Evolutionary conservation across 2,113 vertebrate species (phyloP), one percentile per base, ranked within the genome.

Genomic region (Leucopternis melanops): DNA sequence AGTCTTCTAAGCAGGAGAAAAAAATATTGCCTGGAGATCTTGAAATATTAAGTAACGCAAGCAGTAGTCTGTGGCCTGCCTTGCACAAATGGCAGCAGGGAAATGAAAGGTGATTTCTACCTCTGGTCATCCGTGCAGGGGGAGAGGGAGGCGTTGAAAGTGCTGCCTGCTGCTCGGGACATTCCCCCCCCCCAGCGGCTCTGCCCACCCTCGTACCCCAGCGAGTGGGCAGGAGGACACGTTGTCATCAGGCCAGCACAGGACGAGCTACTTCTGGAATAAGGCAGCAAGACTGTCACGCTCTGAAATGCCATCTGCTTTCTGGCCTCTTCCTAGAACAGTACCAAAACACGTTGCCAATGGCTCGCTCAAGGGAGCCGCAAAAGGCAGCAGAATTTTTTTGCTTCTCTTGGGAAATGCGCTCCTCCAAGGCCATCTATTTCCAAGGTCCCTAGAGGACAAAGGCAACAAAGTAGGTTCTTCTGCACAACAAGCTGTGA

Each of bases 201-300:
- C 70, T 93, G 69, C 44, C 70, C 20, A 11, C n/a, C 11, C 42
- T 86, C 49, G 16, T 47, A 23, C 9, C 15, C 16, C 21, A 13
- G 8, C 0, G 0, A 70, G 78, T n/a, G 6, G 0, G 38, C 58
- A 57, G 36, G 29, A 58, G 40, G 58, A 86, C 0, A 0, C 0
- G 0, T 29, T 92, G 71, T 59, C 38, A 49, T 42, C 45, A 25
- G 63, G 61, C 74, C 79, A 92, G 62, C 58, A 32, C 36, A 52
- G 27, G 80, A 86, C 13, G 4, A 55, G 19, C n/a, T 18, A 29
- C 72, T 94, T 81, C 71, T 34, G 67, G 50, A 92, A 47, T 34
- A 83, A 86, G 63, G 31, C 27, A 44, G 34, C 44, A 61, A 80
- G 62, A 31, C 67, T 34, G 44, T 22, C 74, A 82, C 1, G 5